These are phyloP conservation scores for Mesorhabditis belari DNA, from an alignment of 2,888 invertebrate genomes.

Conservation along the genomic window DNA sequence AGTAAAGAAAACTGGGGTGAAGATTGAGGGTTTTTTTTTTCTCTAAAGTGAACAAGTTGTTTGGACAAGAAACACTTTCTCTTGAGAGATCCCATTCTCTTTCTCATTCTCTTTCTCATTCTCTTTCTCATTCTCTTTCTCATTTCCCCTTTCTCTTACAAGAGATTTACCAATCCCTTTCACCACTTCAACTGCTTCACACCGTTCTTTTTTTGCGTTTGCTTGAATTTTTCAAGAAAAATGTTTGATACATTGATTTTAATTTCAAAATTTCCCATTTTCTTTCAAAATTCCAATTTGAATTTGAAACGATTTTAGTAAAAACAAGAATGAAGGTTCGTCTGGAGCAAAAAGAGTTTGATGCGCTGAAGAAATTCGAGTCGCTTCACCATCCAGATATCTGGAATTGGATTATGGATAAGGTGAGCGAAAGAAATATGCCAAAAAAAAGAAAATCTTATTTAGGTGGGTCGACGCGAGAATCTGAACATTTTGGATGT, in stretches of 20 bases:
- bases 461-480: constrained; percentile 27
- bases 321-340: constrained; percentile 28
- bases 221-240: neutral
- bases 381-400: constrained; percentile 33
- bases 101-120: neutral
- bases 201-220: neutral
- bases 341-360: constrained; percentile 32
- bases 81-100: neutral
- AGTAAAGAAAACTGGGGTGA: too few species aligned
- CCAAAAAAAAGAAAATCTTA: constrained; percentile 28
- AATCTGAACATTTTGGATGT: constrained; percentile 30
- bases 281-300: too few species aligned
- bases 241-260: neutral
- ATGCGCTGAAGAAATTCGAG: constrained; percentile 34
- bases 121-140: too few species aligned
- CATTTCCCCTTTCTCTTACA: too few species aligned
- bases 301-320: too few species aligned
- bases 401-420: constrained; percentile 36
- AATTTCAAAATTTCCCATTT: too few species aligned
- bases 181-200: neutral
- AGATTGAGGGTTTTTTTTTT: too few species aligned
- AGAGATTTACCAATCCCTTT: too few species aligned
- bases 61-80: neutral
- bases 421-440: constrained; percentile 12
- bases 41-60: neutral